Conservation (phyloP, 2,113 vertebrate species). For the Otolemur garnettii region DNA sequence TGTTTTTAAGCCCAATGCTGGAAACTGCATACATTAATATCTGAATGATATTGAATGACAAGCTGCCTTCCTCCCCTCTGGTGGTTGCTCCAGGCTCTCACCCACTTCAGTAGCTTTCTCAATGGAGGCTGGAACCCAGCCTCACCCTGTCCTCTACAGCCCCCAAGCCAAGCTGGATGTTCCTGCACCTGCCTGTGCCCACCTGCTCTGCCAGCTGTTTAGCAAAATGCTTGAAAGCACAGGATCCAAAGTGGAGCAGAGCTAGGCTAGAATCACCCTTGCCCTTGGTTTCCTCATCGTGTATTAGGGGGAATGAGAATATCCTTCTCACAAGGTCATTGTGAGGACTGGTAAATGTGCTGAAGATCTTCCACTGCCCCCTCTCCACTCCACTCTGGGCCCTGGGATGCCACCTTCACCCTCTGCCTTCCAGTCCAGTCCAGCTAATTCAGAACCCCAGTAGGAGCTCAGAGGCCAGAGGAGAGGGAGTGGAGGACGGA, state of each 20-base stretch:
- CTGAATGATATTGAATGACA: not conserved
- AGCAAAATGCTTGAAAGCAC: not conserved
- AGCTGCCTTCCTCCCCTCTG: no score
- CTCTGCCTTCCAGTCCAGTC: not conserved
- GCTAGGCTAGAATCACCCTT: not conserved
- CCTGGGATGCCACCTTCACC: not conserved
- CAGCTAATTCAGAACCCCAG: not conserved
- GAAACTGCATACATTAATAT: not conserved
- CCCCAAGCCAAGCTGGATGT: no score
- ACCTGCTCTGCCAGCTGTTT: not conserved
- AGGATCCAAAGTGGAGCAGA: not conserved
- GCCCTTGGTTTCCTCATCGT: not conserved
- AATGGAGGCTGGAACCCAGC: not conserved
- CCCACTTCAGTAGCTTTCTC: not conserved
- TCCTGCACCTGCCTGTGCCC: not conserved
- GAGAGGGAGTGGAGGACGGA: rapidly evolving
- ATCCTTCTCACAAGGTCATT: not conserved
- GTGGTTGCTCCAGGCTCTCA: not conserved
- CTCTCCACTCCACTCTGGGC: not conserved
- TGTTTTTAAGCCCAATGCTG: constrained; percentile 6
- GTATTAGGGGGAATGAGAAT: not conserved
- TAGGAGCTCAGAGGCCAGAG: not conserved
- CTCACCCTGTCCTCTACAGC: not conserved
- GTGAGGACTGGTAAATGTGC: not conserved
- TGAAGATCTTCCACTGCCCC: not conserved